These are phyloP conservation scores for Aricia agestis DNA, from an alignment of 1,140 invertebrate genomes.

Conservation along the genomic window DNA sequence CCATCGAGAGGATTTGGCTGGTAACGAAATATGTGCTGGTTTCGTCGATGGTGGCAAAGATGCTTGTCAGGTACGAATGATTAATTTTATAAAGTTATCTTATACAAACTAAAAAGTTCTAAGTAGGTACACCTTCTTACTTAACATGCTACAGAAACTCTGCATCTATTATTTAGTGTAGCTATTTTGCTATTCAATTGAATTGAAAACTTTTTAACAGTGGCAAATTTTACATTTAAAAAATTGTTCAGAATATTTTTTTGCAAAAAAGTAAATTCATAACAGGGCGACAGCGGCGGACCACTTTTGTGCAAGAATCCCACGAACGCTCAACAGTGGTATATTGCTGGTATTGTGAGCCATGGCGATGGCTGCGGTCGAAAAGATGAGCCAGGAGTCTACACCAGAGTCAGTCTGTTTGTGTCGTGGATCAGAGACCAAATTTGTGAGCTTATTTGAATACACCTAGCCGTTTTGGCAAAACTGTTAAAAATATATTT, in stretches of 20 bases:
- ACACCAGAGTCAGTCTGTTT: conserved; percentile 85
- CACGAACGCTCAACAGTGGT: conserved; percentile 79
- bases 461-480: no score
- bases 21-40: conserved; percentile 86
- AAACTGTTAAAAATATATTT: no score
- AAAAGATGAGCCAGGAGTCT: conserved; percentile 87
- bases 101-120: conserved; percentile 18
- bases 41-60: conserved; percentile 84
- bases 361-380: conserved; percentile 89
- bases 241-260: no score
- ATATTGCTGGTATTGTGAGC: conserved; percentile 86
- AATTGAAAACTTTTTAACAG: no score
- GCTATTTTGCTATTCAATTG: no score
- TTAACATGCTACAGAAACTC: no score
- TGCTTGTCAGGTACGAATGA: conserved; percentile 80
- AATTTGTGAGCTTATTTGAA: conserved; percentile 56
- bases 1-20: conserved; percentile 77
- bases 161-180: no score
- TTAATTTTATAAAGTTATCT: neutral
- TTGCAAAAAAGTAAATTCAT: neutral
- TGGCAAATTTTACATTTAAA: no score
- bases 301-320: conserved; percentile 85
- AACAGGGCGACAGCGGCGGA: conserved; percentile 86
- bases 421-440: conserved; percentile 83
- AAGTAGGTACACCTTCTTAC: neutral